Evolutionary conservation across 2,888 invertebrate species (phyloP).

Genomic region (Patella caerulea): DNA sequence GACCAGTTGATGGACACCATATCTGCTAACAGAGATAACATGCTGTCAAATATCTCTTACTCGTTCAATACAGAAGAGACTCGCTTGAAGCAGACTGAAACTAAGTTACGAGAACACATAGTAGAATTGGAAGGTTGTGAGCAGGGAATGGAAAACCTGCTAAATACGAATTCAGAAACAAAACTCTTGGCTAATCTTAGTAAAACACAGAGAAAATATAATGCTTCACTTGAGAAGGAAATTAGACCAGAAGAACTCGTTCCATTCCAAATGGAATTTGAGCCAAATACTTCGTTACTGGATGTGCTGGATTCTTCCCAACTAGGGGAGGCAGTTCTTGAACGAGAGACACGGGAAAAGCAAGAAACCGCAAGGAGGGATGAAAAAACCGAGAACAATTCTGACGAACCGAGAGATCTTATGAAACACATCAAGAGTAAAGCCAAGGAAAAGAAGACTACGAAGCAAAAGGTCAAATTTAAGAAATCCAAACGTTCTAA

Average conservation of each 20-base stretch:
- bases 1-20: background rate
- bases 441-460: background rate
- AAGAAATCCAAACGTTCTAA: background rate
- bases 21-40: background rate
- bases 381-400: background rate
- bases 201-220: background rate
- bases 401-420: background rate
- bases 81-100: background rate
- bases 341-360: background rate
- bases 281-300: conserved; percentile 8
- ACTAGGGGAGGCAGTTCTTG: background rate
- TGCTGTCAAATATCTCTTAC: background rate
- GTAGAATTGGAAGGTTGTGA: conserved; percentile 4
- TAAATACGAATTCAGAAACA: background rate
- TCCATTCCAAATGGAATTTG: background rate
- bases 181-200: background rate
- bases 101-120: background rate
- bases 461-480: conserved; percentile 2
- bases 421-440: background rate
- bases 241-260: background rate
- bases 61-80: background rate
- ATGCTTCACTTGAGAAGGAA: background rate
- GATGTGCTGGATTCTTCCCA: background rate
- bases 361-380: background rate
- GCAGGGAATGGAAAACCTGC: background rate